Conservation (phyloP, 2,113 vertebrate species). For the Otocyon megalotis region DNA sequence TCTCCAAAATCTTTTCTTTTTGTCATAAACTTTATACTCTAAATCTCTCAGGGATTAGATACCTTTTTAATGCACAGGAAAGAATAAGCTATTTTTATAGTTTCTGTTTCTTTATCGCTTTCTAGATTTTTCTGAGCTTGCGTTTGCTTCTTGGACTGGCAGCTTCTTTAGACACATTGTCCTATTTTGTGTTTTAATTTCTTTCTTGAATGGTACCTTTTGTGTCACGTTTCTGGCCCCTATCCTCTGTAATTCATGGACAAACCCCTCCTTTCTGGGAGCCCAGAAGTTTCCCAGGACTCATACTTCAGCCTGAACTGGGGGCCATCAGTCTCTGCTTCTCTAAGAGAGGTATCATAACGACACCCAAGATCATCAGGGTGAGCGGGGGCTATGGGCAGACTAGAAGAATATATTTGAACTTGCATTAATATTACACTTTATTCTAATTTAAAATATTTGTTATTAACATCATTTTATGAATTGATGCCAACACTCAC, state of each 20-base stretch:
- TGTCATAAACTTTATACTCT: background rate
- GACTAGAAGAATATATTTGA: background rate
- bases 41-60: background rate
- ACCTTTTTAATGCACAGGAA: background rate
- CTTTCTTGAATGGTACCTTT: background rate
- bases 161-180: background rate
- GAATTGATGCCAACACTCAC: background rate
- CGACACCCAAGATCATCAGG: background rate
- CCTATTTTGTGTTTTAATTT: slow-evolving; percentile 20
- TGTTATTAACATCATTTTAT: background rate
- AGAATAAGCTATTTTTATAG: background rate
- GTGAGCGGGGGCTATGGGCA: no score
- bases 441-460: background rate
- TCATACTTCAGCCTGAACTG: no score
- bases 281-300: background rate
- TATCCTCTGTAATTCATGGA: background rate
- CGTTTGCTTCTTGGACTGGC: background rate
- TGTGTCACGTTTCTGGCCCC: background rate
- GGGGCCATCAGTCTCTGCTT: background rate
- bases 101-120: background rate
- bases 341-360: background rate
- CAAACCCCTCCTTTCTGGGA: background rate
- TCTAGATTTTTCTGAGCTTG: background rate
- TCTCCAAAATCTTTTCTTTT: background rate
- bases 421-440: background rate